Percentiles rank a stretch among this genome's conserved stretches.
phyloP scores from a whole-genome alignment of 2,113 vertebrate genomes.

The Coptodon bakossiorum region DNA sequence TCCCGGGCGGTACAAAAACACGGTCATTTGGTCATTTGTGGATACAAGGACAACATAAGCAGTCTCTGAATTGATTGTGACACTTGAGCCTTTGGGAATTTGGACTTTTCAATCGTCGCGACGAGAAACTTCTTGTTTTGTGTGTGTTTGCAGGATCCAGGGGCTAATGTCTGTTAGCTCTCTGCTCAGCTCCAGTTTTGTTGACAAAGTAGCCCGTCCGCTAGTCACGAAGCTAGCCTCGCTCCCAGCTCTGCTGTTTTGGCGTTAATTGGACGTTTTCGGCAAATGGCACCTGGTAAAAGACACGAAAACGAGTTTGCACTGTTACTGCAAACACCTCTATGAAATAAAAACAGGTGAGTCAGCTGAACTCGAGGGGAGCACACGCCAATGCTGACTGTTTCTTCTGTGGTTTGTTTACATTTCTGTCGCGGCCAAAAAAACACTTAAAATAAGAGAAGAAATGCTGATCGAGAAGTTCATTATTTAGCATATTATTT shows the following conservation, averaged over 20 bases:
- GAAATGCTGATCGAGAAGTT: neutral
- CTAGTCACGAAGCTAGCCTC: neutral
- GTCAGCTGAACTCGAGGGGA: neutral
- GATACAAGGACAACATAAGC: neutral
- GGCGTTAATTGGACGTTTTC: neutral
- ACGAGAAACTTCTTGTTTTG: constrained; percentile 19
- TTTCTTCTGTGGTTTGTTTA: constrained; percentile 23
- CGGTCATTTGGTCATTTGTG: neutral
- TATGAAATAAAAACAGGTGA: constrained; percentile 19
- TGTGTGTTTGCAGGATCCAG: neutral
- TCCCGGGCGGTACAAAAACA: neutral
- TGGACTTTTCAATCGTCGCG: neutral
- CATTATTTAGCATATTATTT: neutral
- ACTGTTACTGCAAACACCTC: neutral
- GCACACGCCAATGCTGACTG: neutral
- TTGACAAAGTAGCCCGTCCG: constrained; percentile 49
- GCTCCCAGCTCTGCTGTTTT: neutral
- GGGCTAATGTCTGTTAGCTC: constrained; percentile 38
- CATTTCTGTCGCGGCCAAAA: neutral
- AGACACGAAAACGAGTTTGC: neutral
- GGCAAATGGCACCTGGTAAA: neutral
- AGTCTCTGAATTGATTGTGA: neutral
- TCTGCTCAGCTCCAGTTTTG: constrained; percentile 30
- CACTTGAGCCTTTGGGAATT: neutral
- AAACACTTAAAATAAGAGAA: neutral